Conservation (phyloP, 1,140 invertebrate species). For the Cydia amplana region DNA sequence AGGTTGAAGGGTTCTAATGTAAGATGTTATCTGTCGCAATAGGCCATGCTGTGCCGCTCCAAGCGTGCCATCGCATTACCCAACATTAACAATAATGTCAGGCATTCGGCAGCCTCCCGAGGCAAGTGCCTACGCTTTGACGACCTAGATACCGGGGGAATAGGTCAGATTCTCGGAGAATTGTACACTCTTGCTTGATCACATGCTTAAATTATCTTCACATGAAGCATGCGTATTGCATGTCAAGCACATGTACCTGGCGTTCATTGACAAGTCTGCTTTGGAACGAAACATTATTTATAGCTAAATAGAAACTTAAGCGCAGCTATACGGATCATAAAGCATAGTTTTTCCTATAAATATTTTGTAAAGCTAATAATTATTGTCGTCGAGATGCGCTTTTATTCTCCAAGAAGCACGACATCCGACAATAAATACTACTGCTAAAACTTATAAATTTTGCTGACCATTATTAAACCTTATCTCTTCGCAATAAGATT, state of each 20-base stretch:
- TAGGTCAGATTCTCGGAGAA: not conserved
- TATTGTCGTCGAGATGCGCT: too few relatives aligned
- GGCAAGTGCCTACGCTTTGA: constrained; percentile 5
- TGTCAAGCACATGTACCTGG: too few relatives aligned
- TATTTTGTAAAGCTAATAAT: too few relatives aligned
- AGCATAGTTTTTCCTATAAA: too few relatives aligned
- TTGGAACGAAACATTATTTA: too few relatives aligned
- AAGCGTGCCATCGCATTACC: not conserved
- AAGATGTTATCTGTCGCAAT: constrained; percentile 21
- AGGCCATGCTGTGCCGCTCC: not conserved
- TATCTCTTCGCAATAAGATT: not conserved
- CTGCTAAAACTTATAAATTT: not conserved
- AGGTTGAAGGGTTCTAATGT: not conserved
- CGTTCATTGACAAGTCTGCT: too few relatives aligned
- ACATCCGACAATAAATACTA: not conserved
- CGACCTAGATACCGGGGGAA: constrained; percentile 2
- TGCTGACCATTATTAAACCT: not conserved
- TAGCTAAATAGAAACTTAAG: too few relatives aligned
- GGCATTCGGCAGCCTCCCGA: constrained; percentile 3
- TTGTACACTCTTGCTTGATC: not conserved
- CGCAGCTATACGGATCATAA: too few relatives aligned
- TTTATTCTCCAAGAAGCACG: not conserved
- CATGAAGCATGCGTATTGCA: too few relatives aligned
- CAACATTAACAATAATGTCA: constrained; percentile 26
- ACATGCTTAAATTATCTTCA: too few relatives aligned